Base-by-base conservation (phyloP, 2,797 vertebrate genomes). In the Melanotaenia pygmaea region DNA sequence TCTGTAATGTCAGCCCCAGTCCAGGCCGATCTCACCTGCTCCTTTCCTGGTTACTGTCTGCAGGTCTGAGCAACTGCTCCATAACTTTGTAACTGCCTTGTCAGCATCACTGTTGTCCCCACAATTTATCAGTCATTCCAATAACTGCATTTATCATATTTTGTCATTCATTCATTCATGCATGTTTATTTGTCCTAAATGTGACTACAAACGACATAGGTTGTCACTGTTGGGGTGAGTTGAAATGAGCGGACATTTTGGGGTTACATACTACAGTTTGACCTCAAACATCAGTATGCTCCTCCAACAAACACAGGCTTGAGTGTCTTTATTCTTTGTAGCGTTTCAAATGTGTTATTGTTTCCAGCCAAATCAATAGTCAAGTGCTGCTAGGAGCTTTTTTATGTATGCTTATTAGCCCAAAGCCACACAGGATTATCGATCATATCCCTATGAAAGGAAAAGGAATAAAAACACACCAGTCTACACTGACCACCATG, bases 241-340 rank as follows among this genome's bases (percentile, higher is more conserved):
- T 89, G 73, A 88, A 30, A 53, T 80, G 77, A 86, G 70, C 34
- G 86, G 90, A 88, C 91, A 83, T 82, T 92, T 91, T 88, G 79
- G 72, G 90, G 89, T 83, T 87, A 79, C 38, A 30, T 45, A 9
- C 38, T 50, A 53, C 45, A 80, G 61, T 59, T 18, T 72, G 82
- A 83, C 85, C 85, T 81, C 73, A 75, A 82, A 78, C 50, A 62
- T 76, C 37, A 70, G 58, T 57, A 1, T 38, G 24, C 30, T 77
- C 10, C 5, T 65, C 13, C 26, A 43, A 47, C 24, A 69, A 73
- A 60, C 72, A 30, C 3, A n/a, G 30, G 43, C 32, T 5, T 16
- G 53, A n/a, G 0, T 38, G 30, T 28, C 2, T 45, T 40, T 80
- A 16, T 38, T 34, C 0, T 24, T 62, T 24, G 50, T 35, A 13